These are phyloP conservation scores for Silurus aristotelis DNA, from an alignment of 2,797 vertebrate species.

Conservation along the genomic window DNA sequence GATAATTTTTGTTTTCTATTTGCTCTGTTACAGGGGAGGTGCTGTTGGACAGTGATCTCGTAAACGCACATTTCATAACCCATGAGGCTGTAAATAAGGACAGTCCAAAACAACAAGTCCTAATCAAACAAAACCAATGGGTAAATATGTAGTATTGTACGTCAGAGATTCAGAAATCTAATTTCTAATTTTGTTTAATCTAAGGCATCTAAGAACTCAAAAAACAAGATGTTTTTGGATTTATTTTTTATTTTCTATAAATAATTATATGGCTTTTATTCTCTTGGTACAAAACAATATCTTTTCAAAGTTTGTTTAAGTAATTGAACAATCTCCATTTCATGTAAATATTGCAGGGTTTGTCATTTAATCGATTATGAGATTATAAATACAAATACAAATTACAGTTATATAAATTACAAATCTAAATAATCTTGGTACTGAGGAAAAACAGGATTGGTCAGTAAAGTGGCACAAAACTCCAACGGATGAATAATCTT, in stretches of 20 bases:
- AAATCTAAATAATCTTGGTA: background rate
- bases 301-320: background rate
- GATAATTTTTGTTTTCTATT: background rate
- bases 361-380: background rate
- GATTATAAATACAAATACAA: no score
- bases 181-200: background rate
- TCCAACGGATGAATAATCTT: background rate
- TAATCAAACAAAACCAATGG: constrained; percentile 45
- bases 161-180: background rate
- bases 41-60: constrained; percentile 43
- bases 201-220: no score
- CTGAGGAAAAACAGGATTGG: background rate
- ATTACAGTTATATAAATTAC: background rate
- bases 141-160: constrained; percentile 41
- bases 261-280: background rate
- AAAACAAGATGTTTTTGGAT: no score
- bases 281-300: background rate
- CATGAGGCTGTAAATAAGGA: accelerated
- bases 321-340: background rate
- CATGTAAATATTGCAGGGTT: background rate
- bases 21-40: constrained; percentile 47
- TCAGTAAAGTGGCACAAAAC: background rate
- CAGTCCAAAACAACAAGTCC: background rate
- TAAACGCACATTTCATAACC: constrained; percentile 51
- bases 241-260: background rate